These are phyloP conservation scores for Brenthis hecate DNA, from an alignment of 2,888 invertebrate genomes.

Conservation along the genomic window DNA sequence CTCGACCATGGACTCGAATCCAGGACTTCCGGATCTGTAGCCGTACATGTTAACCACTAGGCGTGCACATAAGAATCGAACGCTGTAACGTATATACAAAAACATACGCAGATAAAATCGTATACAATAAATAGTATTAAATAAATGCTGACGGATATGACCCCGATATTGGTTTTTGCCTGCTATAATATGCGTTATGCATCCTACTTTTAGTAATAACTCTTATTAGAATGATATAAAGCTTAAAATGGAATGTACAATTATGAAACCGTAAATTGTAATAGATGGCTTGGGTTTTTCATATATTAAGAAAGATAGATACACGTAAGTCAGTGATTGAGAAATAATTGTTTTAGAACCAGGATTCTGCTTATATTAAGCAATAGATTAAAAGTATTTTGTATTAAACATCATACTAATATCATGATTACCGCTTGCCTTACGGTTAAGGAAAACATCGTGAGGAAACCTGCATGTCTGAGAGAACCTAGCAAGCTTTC, in stretches of 20 bases:
- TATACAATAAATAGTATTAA: not conserved
- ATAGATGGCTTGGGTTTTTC: constrained; percentile 2
- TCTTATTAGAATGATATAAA: constrained; percentile 3
- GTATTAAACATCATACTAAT: no score
- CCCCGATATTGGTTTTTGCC: constrained; percentile 6
- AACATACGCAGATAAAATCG: not conserved
- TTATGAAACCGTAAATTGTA: not conserved
- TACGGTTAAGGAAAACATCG: no score
- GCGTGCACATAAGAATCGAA: no score
- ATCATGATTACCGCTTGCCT: no score
- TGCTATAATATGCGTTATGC: constrained; percentile 9
- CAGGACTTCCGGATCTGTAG: no score
- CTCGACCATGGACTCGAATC: no score
- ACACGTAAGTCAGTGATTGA: not conserved
- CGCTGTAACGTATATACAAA: no score
- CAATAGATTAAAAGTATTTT: no score
- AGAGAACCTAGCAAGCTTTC: no score
- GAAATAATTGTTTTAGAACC: not conserved
- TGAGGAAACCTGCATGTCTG: no score
- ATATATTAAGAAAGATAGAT: not conserved
- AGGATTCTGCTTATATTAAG: no score
- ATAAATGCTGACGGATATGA: constrained; percentile 7
- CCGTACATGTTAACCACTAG: no score
- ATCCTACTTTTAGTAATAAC: not conserved
- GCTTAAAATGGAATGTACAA: not conserved